phyloP scores from a whole-genome alignment of 2,888 invertebrate species.

The Drosophila buzzatii region DNA sequence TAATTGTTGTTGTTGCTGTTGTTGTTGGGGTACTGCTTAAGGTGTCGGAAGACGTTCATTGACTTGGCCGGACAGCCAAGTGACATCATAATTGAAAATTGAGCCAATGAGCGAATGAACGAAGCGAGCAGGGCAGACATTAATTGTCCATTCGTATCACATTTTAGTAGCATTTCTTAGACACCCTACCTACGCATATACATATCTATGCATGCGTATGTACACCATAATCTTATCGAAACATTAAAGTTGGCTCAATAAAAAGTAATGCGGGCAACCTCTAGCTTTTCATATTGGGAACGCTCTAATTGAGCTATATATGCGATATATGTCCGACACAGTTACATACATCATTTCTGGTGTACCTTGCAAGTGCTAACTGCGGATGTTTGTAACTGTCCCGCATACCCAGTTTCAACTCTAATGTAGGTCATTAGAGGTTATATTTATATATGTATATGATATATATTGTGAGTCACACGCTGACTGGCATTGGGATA shows the following conservation, averaged over 20 bases:
- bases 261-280: slow-evolving; percentile 34
- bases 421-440: slow-evolving; percentile 56
- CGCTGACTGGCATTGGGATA: slow-evolving; percentile 41
- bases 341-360: slow-evolving; percentile 24
- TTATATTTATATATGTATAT: slow-evolving; percentile 30
- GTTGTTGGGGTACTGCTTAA: slow-evolving; percentile 44
- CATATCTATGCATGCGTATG: not conserved
- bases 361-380: slow-evolving; percentile 64
- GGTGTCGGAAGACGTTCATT: slow-evolving; percentile 77
- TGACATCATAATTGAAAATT: slow-evolving; percentile 74
- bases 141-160: slow-evolving; percentile 34
- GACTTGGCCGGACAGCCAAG: slow-evolving; percentile 59
- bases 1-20: slow-evolving; percentile 34
- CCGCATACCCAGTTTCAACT: slow-evolving; percentile 24
- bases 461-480: slow-evolving; percentile 42
- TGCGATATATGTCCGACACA: slow-evolving; percentile 35
- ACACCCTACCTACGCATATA: not conserved
- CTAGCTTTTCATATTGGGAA: slow-evolving; percentile 38
- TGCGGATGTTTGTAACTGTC: slow-evolving; percentile 29
- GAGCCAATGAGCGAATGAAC: slow-evolving; percentile 29
- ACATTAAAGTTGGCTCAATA: slow-evolving; percentile 22
- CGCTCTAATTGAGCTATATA: slow-evolving; percentile 65
- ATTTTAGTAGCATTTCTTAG: slow-evolving; percentile 17
- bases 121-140: slow-evolving; percentile 27
- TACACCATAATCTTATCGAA: slow-evolving; percentile 52